These are phyloP conservation scores for Episyrphus balteatus DNA, from an alignment of 1,140 invertebrate species.

Conservation along the genomic window DNA sequence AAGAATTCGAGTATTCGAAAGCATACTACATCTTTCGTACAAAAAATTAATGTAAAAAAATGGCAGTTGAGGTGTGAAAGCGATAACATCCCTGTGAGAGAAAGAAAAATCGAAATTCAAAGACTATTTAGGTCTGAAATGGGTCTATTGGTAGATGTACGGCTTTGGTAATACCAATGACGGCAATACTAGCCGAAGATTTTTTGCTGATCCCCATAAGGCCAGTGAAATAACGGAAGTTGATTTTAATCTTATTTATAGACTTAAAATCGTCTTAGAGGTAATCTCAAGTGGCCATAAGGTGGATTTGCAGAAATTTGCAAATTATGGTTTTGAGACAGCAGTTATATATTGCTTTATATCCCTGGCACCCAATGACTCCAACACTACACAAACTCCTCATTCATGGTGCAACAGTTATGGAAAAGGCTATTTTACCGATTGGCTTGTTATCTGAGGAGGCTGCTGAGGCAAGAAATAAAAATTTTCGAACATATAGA, in stretches of 20 bases:
- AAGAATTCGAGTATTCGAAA: no score
- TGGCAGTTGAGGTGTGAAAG: not conserved
- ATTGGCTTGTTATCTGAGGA: no score
- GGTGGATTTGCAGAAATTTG: no score
- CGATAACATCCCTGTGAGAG: slow-evolving; percentile 1
- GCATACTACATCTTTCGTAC: no score
- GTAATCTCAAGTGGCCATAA: no score
- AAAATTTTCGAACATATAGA: slow-evolving; percentile 14
- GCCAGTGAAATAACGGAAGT: slow-evolving; percentile 20
- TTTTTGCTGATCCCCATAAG: slow-evolving; percentile 22
- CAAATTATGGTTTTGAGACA: no score
- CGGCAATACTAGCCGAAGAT: slow-evolving; percentile 29
- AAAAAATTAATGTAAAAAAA: not conserved
- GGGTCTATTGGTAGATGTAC: slow-evolving; percentile 26
- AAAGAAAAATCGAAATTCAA: slow-evolving; percentile 25
- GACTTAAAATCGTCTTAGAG: no score
- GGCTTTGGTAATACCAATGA: slow-evolving; percentile 31
- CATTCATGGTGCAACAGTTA: slow-evolving; percentile 2
- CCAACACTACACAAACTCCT: not conserved
- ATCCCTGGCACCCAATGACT: not conserved
- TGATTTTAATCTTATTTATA: no score
- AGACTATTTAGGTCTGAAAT: slow-evolving; percentile 19
- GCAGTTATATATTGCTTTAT: no score
- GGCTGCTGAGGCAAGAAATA: slow-evolving; percentile 12
- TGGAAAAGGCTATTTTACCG: no score